Evolutionary conservation across 1,140 invertebrate species (phyloP).

Genomic region (Nasonia giraulti): DNA sequence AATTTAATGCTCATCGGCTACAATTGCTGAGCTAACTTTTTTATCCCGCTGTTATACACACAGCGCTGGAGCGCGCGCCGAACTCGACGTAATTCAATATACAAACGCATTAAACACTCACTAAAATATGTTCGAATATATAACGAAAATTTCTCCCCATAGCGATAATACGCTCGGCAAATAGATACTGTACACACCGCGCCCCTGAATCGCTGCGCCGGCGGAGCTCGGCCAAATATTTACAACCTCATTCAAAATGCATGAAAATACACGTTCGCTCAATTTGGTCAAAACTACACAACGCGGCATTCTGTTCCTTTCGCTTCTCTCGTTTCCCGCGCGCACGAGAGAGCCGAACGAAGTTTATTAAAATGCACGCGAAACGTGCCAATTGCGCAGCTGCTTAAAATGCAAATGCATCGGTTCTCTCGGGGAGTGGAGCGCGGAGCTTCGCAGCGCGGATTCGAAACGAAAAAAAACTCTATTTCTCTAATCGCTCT

Average conservation of each 20-base stretch:
- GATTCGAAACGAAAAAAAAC: neutral
- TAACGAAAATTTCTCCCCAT: slow-evolving; percentile 11
- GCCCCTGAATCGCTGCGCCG: neutral
- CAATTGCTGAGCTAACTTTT: neutral
- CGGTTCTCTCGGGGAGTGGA: too few species aligned
- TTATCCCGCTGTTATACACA: neutral
- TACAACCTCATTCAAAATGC: slow-evolving; percentile 39
- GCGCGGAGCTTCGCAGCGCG: too few species aligned
- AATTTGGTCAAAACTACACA: slow-evolving; percentile 15
- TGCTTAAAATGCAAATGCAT: slow-evolving; percentile 35
- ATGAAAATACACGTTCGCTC: slow-evolving; percentile 20
- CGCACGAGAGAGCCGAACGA: neutral
- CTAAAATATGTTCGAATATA: slow-evolving; percentile 31
- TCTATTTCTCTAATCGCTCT: neutral
- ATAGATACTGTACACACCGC: neutral
- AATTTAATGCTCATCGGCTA: neutral
- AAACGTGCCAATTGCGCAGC: slow-evolving; percentile 7
- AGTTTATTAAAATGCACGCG: slow-evolving; percentile 20
- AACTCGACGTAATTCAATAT: slow-evolving; percentile 30
- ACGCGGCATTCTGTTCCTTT: neutral
- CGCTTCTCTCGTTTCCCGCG: neutral
- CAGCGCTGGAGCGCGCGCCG: neutral
- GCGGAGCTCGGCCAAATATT: slow-evolving; percentile 19
- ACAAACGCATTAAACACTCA: slow-evolving; percentile 16
- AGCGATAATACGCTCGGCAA: neutral